These are phyloP conservation scores for Vireo altiloquus DNA, from an alignment of 2,113 vertebrate species.

Conservation along the genomic window DNA sequence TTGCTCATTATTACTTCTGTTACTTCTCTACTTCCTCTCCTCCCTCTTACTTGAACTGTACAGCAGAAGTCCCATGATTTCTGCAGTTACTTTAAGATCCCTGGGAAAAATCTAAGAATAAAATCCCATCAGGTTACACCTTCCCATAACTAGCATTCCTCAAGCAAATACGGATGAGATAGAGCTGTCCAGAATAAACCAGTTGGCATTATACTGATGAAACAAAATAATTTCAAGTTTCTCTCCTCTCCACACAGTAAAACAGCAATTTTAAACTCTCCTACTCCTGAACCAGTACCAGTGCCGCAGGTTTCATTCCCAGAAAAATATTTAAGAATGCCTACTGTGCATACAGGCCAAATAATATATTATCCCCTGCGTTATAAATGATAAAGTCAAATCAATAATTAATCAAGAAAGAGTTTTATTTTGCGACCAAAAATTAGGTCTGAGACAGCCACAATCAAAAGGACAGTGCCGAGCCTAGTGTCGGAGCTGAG, in stretches of 20 bases:
- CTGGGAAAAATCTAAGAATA: background rate
- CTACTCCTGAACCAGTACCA: background rate
- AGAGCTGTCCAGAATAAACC: background rate
- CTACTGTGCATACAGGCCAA: background rate
- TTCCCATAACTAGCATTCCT: background rate
- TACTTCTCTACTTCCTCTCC: background rate
- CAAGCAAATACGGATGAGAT: background rate
- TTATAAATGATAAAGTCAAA: no score
- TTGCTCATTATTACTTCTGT: background rate
- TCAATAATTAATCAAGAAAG: no score
- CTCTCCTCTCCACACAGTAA: fast-evolving
- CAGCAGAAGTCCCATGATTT: background rate
- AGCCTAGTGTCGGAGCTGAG: no score
- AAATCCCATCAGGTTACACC: background rate
- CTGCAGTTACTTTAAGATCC: background rate
- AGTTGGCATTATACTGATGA: background rate
- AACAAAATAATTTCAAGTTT: background rate
- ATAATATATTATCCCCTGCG: background rate
- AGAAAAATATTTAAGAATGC: background rate
- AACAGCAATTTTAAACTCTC: background rate
- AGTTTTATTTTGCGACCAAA: no score
- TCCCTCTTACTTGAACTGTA: background rate
- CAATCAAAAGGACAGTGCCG: no score
- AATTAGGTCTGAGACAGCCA: no score
- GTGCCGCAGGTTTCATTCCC: background rate